Percentiles rank a stretch among this genome's conserved stretches.
Evolutionary conservation across 2,888 invertebrate species (phyloP).

Genomic region (Tenodera sinensis): DNA sequence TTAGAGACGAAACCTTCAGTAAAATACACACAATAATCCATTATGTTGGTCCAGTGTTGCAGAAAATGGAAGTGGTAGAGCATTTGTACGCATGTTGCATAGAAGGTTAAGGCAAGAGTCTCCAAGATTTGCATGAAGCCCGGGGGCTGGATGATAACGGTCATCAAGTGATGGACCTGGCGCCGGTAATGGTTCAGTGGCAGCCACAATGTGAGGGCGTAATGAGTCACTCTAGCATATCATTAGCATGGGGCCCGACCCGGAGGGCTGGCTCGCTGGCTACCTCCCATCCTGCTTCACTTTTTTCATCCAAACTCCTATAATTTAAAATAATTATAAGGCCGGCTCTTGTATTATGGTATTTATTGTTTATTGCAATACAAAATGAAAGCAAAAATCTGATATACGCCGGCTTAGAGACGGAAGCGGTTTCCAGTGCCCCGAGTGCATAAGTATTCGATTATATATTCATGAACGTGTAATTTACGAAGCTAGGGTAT

Average conservation of each 20-base stretch:
- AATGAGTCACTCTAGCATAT: not conserved
- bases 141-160: not conserved
- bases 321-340: not conserved
- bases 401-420: not conserved
- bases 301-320: not conserved
- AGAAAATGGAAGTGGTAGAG: not conserved
- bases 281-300: not conserved
- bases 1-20: no score
- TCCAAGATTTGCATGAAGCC: not conserved
- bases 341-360: not conserved
- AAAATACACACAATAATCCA: not conserved
- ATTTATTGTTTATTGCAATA: not conserved
- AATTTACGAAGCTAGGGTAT: not conserved
- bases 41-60: not conserved
- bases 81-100: not conserved
- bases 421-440: not conserved
- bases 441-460: not conserved
- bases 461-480: not conserved
- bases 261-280: not conserved
- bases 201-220: not conserved
- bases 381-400: not conserved
- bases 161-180: not conserved
- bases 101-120: not conserved
- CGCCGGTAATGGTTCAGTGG: not conserved
- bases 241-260: not conserved